Base-by-base conservation (phyloP, 2,797 vertebrate genomes). In the Echeneis naucrates region DNA sequence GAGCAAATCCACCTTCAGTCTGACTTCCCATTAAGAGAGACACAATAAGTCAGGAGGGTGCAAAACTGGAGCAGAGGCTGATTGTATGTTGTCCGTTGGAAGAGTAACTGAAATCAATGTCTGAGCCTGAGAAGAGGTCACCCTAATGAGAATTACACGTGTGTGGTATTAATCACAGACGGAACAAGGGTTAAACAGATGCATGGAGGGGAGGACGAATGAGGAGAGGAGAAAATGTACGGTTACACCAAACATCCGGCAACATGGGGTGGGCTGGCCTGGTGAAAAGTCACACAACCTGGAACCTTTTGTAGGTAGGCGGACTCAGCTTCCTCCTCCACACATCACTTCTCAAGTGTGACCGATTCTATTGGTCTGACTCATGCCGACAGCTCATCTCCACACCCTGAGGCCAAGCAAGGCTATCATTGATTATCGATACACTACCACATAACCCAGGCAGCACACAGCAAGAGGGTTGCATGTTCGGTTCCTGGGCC, bases 351-450 rank as follows among this genome's bases (percentile, higher is more conserved):
- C 75, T 77, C 70, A 62, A 74, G 83, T 75, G 82, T 70, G 87
- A 87, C 87, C 37, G 83, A 82, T 65, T 72, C 61, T 69, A 84
- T 84, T 79, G 67, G 71, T 51, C 76, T 77, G 82, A 81, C 55
- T 89, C 73, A 80, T 16, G 59, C 58, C 37, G 55, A 62, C 57
- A 62, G 67, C 67, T 83, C 5, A 50, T 78, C 70, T 76, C 7
- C 55, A 42, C 14, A 8, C 68, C 83, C 82, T 1, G 47, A 82
- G 61, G 86, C 74, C 74, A 60, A 57, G 56, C 68, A 54, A 54
- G 59, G 57, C 72, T 59, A 54, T 75, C 76, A 87, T 83, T n/a
- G 84, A 88, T 92, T 92, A 86, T 86, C 83, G 14, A 80, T 64
- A 86, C 73, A 47, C 44, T 44, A 44, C 60, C 73, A 84, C 54